Evolutionary conservation across 1,140 invertebrate genomes (phyloP), one percentile per base, ranked within the genome.

Genomic region (Parapsyche elsis): DNA sequence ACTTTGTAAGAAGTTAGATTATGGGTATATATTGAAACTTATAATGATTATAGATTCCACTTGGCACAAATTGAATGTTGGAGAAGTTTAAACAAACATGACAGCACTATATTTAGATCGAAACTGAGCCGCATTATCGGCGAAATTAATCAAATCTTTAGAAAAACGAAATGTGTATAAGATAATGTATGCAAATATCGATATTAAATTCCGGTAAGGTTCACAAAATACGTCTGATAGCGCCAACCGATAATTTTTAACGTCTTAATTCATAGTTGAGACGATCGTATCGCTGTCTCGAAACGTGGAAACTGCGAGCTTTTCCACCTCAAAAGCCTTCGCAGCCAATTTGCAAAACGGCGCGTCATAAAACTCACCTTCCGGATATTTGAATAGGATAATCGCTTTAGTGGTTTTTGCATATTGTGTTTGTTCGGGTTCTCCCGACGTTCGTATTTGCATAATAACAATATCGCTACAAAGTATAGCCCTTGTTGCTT

Each of bases 301-400:
- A 53, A 53, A 14, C 1, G 10, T 23, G 2, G 24, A 67, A 26
- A 67, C 4, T 5, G 10, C 5, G 10, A 21, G 61, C 61, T 67
- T 67, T 53, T 53, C 12, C 49, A 53, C 16, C 16, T 16, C 49
- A 12, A 46, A 46, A 61, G 16, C 16, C n/a, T 14, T 61, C 21
- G 5, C 57, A 67, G 10, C 24, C 61, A 23, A 23, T 23, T 67
- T 26, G 19, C 19, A 21, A 67, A 67, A 67, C 24, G 64, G 64
- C 21, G 71, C 38, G 49, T 74, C 53, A 73, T 73, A 61, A 80
- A 80, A 77, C 38, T 49, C 74, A 80, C 79, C 79, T 80, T 49
- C 73, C 79, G 79, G 79, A 80, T 80, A 80, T 80, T 80, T 80
- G 79, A 80, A 80, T 80, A 80, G 79, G 79, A 70, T 80, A 80